Conservation (phyloP, 1,140 invertebrate genomes). For the Liolophura sinensis region DNA sequence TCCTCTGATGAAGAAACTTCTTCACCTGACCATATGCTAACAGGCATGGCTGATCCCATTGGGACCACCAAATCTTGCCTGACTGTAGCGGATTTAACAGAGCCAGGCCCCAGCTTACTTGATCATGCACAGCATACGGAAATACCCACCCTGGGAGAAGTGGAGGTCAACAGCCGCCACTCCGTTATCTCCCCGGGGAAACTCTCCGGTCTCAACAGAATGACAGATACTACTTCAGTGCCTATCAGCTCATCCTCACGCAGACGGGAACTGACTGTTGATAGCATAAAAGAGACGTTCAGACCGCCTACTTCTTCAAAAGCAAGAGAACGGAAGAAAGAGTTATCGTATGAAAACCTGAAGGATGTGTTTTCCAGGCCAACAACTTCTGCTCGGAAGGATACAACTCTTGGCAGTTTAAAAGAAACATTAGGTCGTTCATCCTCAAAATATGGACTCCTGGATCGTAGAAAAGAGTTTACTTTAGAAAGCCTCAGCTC, state of each 20-base stretch:
- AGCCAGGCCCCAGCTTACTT: no score
- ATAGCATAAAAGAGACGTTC: conserved; percentile 30
- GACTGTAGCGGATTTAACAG: no score
- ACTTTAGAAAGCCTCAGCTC: conserved; percentile 53
- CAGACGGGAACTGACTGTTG: conserved; percentile 31
- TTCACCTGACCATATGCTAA: neutral
- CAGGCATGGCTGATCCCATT: no score
- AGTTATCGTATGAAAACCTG: conserved; percentile 25
- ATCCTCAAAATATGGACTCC: conserved; percentile 39
- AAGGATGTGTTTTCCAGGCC: conserved; percentile 30
- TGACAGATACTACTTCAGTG: neutral
- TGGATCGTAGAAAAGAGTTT: conserved; percentile 47
- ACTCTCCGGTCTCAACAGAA: no score
- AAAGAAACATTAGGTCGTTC: conserved; percentile 40
- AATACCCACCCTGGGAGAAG: no score
- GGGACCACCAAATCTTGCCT: no score
- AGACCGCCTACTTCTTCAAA: conserved; percentile 26
- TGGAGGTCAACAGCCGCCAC: no score
- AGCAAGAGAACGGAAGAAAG: conserved; percentile 18
- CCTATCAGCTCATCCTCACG: neutral
- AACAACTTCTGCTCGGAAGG: conserved; percentile 36
- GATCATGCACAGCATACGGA: no score
- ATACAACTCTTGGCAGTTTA: conserved; percentile 39
- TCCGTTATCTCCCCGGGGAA: no score
- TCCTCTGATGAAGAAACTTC: neutral